These are phyloP conservation scores for Aramus guarauna DNA, from an alignment of 2,113 vertebrate genomes.

Conservation along the genomic window DNA sequence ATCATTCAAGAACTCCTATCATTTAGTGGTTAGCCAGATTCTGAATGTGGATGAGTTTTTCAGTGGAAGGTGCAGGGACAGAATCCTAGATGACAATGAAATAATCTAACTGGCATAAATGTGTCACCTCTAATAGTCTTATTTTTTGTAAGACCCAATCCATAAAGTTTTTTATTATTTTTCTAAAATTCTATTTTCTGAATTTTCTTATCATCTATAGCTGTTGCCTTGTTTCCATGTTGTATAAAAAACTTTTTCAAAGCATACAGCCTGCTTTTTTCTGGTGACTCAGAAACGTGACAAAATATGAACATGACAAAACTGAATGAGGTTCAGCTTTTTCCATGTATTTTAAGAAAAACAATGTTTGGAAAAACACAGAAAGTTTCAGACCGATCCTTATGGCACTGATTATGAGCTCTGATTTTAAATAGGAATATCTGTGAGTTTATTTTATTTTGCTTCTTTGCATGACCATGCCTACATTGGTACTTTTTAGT, in stretches of 20 bases:
- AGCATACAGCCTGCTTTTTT: not conserved
- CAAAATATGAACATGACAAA: not conserved
- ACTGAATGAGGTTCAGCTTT: accelerated
- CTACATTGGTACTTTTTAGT: not conserved
- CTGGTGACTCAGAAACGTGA: not conserved
- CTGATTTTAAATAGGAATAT: not conserved
- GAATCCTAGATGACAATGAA: not conserved
- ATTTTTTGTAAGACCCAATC: not conserved
- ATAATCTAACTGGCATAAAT: not conserved
- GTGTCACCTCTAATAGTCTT: not conserved
- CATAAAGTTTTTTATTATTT: not conserved
- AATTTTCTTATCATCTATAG: not conserved
- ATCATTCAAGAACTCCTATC: not conserved
- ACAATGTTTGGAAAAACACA: not conserved
- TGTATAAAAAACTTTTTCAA: not conserved
- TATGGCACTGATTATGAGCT: not conserved
- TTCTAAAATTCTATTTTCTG: not conserved
- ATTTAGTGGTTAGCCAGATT: not conserved
- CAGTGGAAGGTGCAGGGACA: not conserved
- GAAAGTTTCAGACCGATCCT: not conserved
- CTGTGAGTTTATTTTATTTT: not conserved
- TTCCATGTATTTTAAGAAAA: not conserved
- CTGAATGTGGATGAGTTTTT: not conserved
- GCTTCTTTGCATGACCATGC: not conserved
- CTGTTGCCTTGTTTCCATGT: not conserved